Conservation (phyloP, 2,888 invertebrate genomes). For the Melieria crassipennis region DNA sequence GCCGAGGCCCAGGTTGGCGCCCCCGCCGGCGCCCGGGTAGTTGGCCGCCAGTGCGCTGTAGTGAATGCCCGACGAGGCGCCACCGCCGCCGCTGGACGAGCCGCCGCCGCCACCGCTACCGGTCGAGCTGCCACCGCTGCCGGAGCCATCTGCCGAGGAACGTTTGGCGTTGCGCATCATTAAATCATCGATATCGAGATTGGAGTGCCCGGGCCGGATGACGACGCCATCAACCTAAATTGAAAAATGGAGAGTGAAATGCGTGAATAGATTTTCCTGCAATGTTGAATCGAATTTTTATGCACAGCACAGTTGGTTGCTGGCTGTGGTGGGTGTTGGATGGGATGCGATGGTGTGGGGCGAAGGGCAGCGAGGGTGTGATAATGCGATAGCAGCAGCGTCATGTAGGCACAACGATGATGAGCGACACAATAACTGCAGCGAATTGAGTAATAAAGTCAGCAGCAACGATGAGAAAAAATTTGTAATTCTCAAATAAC, state of each 20-base stretch:
- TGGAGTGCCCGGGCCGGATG: slow-evolving; percentile 86
- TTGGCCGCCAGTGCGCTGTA: slow-evolving; percentile 38
- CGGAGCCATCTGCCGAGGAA: slow-evolving; percentile 56
- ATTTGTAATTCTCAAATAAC: not conserved
- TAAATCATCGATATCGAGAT: slow-evolving; percentile 68
- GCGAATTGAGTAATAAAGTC: slow-evolving; percentile 52
- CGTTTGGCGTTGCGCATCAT: slow-evolving; percentile 65
- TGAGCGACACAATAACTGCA: slow-evolving; percentile 13
- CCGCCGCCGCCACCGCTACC: slow-evolving; percentile 42
- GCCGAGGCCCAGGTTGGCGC: slow-evolving; percentile 42
- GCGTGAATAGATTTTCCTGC: slow-evolving; percentile 8
- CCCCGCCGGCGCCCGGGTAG: slow-evolving; percentile 38
- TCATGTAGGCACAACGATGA: not conserved
- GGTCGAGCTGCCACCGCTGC: slow-evolving; percentile 32
- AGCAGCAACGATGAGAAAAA: not conserved
- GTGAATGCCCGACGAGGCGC: slow-evolving; percentile 40
- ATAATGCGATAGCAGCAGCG: not conserved
- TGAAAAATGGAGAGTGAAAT: slow-evolving; percentile 44
- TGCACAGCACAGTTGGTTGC: not conserved
- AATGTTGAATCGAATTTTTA: not conserved
- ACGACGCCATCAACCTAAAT: slow-evolving; percentile 85
- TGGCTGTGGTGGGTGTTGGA: not conserved
- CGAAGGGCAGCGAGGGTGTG: not conserved
- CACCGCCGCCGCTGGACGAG: slow-evolving; percentile 39
- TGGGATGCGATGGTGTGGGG: not conserved